Evolutionary conservation across 2,797 vertebrate genomes (phyloP), one percentile per base, ranked within the genome.

Genomic region (Molossus molossus): DNA sequence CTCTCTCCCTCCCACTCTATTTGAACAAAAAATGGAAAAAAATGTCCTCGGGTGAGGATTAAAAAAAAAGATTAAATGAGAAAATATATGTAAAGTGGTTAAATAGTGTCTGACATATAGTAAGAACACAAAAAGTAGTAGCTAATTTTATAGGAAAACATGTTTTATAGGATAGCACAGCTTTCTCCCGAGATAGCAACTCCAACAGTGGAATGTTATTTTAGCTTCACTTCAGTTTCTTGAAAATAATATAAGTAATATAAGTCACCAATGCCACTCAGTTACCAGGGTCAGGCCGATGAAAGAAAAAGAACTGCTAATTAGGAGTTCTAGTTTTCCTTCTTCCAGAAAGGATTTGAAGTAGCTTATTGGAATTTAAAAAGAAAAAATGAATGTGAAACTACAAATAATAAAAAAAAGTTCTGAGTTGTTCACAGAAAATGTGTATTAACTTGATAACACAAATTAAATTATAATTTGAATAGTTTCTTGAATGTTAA

Each of bases 181-280:
- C 33, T 33, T 45, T 45, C 60, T 76, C 25, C 27, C 13, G 37
- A 9, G 58, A 6, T 21, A 40, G 75, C 37, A n/a, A 0, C 29
- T 25, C 9, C 7, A 9, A 6, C 6, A 23, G n/a, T 18, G 1
- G 5, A 67, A 33, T 25, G 0, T 14, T 15, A 2, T 82, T 21
- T 64, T 72, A 27, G 9, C 6, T 9, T 6, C 5, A 17, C 65
- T 57, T 72, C 82, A 9, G 1, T 60, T 65, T 64, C 48, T 45
- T 21, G 33, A 29, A 55, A 25, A 40, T 18, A 18, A 6, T 37
- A 1, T 64, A 25, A 48, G 11, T 12, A 79, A n/a, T 14, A 7
- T 25, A 33, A 53, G 25, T 50, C 60, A 27, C 10, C 18, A 40
- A 15, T 3, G 33, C 15, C 21, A 3, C 58, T 72, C 15, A 33